phyloP scores from a whole-genome alignment of 35 echinoderm and acorn worm species.

The Heliocidaris tuberculata region DNA sequence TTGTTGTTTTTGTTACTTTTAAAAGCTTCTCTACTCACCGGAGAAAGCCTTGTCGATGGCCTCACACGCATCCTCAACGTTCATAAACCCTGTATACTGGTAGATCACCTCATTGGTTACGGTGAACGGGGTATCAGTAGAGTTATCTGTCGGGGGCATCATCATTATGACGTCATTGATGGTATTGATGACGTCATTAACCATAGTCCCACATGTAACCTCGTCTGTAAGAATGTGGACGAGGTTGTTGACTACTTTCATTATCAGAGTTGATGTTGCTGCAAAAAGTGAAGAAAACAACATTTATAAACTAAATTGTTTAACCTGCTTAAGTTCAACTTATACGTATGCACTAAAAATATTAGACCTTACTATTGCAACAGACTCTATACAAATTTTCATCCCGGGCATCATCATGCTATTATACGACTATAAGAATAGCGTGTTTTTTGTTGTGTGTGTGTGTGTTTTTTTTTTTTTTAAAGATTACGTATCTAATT shows the following conservation, averaged over 20 bases:
- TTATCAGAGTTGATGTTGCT: not conserved
- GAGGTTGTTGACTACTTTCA: not conserved
- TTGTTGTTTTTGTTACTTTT: too few species aligned
- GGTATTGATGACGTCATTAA: not conserved
- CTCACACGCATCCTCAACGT: not conserved
- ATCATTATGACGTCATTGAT: conserved; percentile 4
- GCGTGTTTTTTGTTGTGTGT: too few species aligned
- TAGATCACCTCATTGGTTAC: not conserved
- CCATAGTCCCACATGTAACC: not conserved
- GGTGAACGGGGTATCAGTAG: not conserved
- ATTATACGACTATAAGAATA: too few species aligned
- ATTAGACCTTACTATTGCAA: too few species aligned
- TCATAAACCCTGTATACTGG: not conserved
- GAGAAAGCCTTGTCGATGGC: not conserved
- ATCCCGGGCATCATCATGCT: too few species aligned
- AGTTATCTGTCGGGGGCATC: not conserved
- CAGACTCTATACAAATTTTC: too few species aligned
- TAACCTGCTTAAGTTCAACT: too few species aligned
- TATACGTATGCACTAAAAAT: too few species aligned
- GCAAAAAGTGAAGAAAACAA: not conserved
- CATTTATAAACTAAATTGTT: too few species aligned
- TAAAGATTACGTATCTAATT: too few species aligned
- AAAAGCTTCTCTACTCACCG: not conserved
- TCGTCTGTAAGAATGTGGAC: not conserved
- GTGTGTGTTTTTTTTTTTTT: too few species aligned